Percentiles rank a stretch among this genome's conserved stretches.
Conservation (phyloP, 2,888 invertebrate genomes). For the Eurytoma adleriae region DNA sequence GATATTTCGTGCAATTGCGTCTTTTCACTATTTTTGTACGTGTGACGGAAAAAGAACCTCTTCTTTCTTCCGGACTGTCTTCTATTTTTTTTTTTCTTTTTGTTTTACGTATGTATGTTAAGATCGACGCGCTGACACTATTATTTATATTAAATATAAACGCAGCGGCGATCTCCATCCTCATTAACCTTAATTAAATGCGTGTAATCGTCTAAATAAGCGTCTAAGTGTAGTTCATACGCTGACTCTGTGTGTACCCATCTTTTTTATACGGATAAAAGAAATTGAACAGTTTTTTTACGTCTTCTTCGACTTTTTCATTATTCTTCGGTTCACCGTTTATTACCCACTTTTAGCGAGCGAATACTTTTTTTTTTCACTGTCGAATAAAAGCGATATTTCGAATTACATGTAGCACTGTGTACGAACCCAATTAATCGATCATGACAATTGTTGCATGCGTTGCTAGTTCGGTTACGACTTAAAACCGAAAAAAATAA, state of each 20-base stretch:
- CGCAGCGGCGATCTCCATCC: neutral
- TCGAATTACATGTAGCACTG: neutral
- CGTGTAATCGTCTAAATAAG: constrained; percentile 19
- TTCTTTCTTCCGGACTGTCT: constrained; percentile 28
- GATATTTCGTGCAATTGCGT: constrained; percentile 32
- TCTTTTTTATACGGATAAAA: constrained; percentile 3
- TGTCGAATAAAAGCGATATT: neutral
- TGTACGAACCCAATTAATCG: neutral
- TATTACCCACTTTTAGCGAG: neutral
- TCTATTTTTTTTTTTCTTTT: no score
- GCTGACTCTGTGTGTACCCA: neutral
- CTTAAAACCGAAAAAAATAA: neutral
- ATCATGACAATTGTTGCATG: constrained; percentile 5
- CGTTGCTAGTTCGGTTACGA: neutral
- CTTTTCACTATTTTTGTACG: constrained; percentile 47
- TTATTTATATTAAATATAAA: constrained; percentile 73
- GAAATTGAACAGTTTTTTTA: constrained; percentile 32
- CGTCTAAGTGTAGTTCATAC: neutral
- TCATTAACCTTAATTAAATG: neutral
- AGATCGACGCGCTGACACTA: constrained; percentile 59
- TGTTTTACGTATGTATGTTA: no score
- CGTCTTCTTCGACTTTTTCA: neutral
- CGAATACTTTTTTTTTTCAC: neutral
- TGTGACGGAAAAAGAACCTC: constrained; percentile 16
- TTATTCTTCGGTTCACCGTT: neutral